Conservation (phyloP, 2,888 invertebrate species). For the Oligia fasciuncula region DNA sequence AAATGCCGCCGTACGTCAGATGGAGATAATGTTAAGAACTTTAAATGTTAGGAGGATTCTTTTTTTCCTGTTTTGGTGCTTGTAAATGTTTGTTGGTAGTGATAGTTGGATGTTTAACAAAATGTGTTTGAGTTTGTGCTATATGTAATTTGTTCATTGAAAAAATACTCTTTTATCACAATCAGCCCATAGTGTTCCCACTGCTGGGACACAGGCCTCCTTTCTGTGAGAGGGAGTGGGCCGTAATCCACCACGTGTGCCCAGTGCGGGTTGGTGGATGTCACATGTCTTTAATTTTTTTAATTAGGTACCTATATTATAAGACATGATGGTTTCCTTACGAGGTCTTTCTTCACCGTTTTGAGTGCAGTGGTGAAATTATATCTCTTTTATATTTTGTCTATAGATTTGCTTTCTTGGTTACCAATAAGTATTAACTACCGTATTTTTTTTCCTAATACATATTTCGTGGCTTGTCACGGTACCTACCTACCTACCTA, state of each 20-base stretch:
- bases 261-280: too few species aligned
- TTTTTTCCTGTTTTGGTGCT: constrained; percentile 3
- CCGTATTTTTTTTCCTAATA: background rate
- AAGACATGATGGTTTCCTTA: too few species aligned
- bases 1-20: constrained; percentile 47
- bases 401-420: background rate
- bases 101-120: background rate
- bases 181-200: too few species aligned
- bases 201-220: too few species aligned
- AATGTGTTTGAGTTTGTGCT: background rate
- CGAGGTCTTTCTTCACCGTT: too few species aligned
- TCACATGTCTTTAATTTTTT: too few species aligned
- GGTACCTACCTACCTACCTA: background rate
- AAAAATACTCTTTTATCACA: background rate
- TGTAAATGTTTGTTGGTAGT: constrained; percentile 14
- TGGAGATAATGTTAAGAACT: constrained; percentile 32
- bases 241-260: too few species aligned
- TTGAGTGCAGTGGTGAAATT: too few species aligned
- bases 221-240: too few species aligned
- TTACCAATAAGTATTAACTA: background rate
- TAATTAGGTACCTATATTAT: too few species aligned
- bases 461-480: background rate
- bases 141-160: background rate
- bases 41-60: constrained; percentile 22
- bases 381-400: background rate